These are phyloP conservation scores for Lamellibrachia luymesi DNA, from an alignment of 1,140 invertebrate species.

Conservation along the genomic window DNA sequence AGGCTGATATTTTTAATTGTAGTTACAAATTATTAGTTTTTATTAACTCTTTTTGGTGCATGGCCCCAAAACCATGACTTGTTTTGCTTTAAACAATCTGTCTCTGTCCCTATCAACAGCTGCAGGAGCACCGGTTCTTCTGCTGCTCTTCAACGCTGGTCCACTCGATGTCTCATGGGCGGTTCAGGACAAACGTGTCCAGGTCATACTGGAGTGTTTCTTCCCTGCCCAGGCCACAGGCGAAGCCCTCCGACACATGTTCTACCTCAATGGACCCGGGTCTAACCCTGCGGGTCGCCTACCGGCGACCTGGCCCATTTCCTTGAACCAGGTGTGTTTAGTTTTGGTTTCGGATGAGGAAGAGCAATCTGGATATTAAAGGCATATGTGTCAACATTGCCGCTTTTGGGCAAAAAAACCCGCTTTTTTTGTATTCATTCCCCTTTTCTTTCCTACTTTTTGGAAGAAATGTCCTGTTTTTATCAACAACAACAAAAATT, in stretches of 20 bases:
- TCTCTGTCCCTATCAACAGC: background rate
- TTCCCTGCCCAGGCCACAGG: constrained; percentile 50
- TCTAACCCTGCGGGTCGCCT: constrained; percentile 46
- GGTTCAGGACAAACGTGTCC: constrained; percentile 30
- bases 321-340: constrained; percentile 30
- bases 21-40: too few relatives aligned
- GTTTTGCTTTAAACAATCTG: background rate
- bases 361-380: too few relatives aligned
- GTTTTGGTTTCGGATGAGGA: background rate
- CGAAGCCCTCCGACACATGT: constrained; percentile 35
- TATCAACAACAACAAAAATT: too few relatives aligned
- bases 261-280: constrained; percentile 29
- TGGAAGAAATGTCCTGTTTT: too few relatives aligned
- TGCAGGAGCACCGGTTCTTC: constrained; percentile 30
- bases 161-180: constrained; percentile 45
- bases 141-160: constrained; percentile 48
- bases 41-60: too few relatives aligned
- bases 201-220: constrained; percentile 48
- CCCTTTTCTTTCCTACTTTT: too few relatives aligned
- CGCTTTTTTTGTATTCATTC: too few relatives aligned
- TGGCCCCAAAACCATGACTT: background rate
- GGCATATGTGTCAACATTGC: too few relatives aligned
- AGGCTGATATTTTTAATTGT: too few relatives aligned
- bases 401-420: too few relatives aligned
- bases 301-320: constrained; percentile 43